Evolutionary conservation across 2,113 vertebrate species (phyloP).

Genomic region (Opisthocomus hoazin): DNA sequence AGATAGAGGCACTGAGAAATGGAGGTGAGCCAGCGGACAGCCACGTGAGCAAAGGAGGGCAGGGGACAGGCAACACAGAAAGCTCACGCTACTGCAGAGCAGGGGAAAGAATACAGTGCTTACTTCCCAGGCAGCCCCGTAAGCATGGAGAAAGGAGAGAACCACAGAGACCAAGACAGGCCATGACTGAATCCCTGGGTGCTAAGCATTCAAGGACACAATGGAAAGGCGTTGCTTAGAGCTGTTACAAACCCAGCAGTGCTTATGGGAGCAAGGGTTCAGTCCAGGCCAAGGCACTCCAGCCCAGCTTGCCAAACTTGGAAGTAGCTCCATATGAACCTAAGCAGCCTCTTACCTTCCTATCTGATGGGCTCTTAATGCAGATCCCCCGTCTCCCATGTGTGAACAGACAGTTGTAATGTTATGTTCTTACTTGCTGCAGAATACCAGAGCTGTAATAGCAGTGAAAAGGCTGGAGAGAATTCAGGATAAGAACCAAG

Average conservation of each 20-base stretch:
- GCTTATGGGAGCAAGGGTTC: neutral
- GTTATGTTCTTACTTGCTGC: conserved; percentile 10
- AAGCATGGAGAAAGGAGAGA: neutral
- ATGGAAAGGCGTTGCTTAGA: neutral
- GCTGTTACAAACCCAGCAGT: neutral
- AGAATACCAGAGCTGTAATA: neutral
- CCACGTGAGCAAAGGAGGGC: neutral
- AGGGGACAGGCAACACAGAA: neutral
- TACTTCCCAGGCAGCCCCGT: neutral
- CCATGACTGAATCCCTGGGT: neutral
- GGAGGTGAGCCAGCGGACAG: neutral
- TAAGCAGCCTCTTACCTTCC: conserved; percentile 8
- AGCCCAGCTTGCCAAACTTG: neutral
- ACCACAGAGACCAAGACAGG: neutral
- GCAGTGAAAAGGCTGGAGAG: neutral
- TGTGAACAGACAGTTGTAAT: neutral
- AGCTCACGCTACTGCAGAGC: neutral
- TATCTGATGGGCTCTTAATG: conserved; percentile 22
- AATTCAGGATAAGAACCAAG: neutral
- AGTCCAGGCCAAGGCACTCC: neutral
- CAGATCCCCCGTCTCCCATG: neutral
- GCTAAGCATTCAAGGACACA: neutral
- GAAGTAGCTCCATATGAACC: neutral
- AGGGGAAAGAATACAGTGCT: neutral
- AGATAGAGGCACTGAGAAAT: neutral